A percentile compares a stretch with the other conserved stretches of the same genome.
phyloP scores from a whole-genome alignment of 2,113 vertebrate genomes.

The Trematocara unimaculatum region DNA sequence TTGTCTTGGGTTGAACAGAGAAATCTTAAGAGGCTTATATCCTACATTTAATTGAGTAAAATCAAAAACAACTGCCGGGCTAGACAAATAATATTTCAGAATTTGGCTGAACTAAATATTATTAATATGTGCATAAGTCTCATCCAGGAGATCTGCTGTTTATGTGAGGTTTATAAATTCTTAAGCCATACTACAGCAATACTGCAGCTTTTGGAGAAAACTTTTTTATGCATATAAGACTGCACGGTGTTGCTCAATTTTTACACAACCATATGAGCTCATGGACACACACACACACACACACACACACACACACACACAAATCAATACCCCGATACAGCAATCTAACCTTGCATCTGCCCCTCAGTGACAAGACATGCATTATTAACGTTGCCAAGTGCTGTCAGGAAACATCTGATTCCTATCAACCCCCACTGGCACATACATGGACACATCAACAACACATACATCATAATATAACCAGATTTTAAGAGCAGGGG shows the following conservation, averaged over 20 bases:
- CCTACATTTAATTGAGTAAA: not conserved
- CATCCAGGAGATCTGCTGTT: not conserved
- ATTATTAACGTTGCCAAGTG: conserved; percentile 61
- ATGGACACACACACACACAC: not conserved
- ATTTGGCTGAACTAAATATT: not conserved
- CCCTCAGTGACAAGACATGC: conserved; percentile 59
- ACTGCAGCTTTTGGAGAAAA: not conserved
- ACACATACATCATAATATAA: not conserved
- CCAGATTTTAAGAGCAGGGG: not conserved
- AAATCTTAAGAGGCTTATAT: not conserved
- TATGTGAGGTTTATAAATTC: not conserved
- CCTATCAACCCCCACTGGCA: conserved; percentile 9
- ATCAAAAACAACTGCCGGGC: not conserved
- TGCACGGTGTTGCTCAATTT: not conserved
- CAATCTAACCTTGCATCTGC: conserved; percentile 55
- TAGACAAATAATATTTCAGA: not conserved
- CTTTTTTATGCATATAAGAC: not conserved
- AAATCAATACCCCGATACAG: conserved; percentile 60
- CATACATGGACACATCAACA: not conserved
- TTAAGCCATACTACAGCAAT: not conserved
- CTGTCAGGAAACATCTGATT: conserved; percentile 48
- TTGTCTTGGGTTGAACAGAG: not conserved
- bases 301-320: conserved; percentile 11
- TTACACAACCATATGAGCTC: conserved; percentile 23
- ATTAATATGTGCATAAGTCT: not conserved